Evolutionary conservation across 2,888 invertebrate genomes (phyloP).

Genomic region (Tryphoninae sp.): DNA sequence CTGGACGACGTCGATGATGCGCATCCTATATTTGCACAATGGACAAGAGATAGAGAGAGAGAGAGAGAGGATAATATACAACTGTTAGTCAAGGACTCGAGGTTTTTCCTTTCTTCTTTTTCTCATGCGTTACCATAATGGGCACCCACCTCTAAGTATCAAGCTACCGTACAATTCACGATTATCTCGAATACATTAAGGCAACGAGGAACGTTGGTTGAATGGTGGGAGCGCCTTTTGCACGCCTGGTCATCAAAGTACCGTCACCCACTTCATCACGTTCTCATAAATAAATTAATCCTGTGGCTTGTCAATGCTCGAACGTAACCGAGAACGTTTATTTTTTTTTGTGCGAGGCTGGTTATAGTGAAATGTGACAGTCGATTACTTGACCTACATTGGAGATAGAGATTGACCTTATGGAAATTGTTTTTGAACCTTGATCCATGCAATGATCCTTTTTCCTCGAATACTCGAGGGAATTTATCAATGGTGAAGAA

Average conservation of each 20-base stretch:
- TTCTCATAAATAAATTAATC: constrained; percentile 48
- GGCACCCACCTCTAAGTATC: constrained; percentile 53
- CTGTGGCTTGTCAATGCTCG: neutral
- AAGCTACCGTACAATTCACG: constrained; percentile 38
- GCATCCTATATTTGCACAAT: constrained; percentile 24
- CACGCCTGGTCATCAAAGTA: neutral
- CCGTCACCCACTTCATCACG: constrained; percentile 52
- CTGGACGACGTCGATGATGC: constrained; percentile 29
- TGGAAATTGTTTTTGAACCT: neutral
- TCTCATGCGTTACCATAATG: constrained; percentile 55
- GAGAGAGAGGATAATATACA: constrained; percentile 66
- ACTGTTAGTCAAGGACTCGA: constrained; percentile 44
- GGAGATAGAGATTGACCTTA: constrained; percentile 21
- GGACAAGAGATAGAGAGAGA: constrained; percentile 42
- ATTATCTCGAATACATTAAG: constrained; percentile 14
- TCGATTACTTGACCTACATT: neutral
- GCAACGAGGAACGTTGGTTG: neutral
- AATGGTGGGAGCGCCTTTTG: constrained; percentile 28
- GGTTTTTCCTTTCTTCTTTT: constrained; percentile 55
- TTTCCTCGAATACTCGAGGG: constrained; percentile 8
- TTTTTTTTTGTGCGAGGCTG: neutral
- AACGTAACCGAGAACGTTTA: constrained; percentile 15
- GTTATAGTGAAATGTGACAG: neutral
- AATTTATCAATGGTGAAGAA: constrained; percentile 10
- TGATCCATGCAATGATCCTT: neutral